These are phyloP conservation scores for Parus major DNA, from an alignment of 2,113 vertebrate genomes.

Conservation along the genomic window DNA sequence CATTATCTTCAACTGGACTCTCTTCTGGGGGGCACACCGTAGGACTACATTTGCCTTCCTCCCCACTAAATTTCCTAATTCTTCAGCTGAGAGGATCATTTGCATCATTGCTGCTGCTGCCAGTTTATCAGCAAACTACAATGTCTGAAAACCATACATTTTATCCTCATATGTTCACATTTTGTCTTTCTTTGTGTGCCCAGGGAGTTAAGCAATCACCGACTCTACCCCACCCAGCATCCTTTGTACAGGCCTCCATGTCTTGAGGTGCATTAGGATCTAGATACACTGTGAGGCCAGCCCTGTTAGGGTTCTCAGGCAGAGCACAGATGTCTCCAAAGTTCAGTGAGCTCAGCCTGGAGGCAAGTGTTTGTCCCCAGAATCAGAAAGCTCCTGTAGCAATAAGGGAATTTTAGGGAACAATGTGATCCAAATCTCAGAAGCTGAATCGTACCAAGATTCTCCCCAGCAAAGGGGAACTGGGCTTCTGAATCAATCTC, in stretches of 20 bases:
- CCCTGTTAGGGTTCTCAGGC: rapidly evolving
- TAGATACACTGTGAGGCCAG: neutral
- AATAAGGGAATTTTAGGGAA: neutral
- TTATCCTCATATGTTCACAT: neutral
- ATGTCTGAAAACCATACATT: neutral
- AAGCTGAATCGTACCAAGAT: neutral
- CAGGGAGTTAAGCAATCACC: neutral
- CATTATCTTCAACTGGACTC: neutral
- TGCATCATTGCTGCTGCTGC: neutral
- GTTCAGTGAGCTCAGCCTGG: neutral
- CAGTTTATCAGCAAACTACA: neutral
- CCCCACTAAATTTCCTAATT: neutral
- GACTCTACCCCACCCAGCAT: neutral
- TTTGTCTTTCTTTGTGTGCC: neutral
- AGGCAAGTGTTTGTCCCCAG: neutral
- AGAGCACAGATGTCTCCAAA: neutral
- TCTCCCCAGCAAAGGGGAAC: neutral
- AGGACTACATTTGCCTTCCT: neutral
- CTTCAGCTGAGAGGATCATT: neutral
- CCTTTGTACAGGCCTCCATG: neutral
- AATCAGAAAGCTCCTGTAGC: neutral
- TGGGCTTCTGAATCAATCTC: neutral
- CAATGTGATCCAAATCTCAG: neutral
- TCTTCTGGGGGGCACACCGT: neutral
- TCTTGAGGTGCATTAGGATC: neutral